Percentiles rank a stretch among this genome's conserved stretches.
Evolutionary conservation across 2,113 vertebrate genomes (phyloP).

Genomic region (Collichthys lucidus): DNA sequence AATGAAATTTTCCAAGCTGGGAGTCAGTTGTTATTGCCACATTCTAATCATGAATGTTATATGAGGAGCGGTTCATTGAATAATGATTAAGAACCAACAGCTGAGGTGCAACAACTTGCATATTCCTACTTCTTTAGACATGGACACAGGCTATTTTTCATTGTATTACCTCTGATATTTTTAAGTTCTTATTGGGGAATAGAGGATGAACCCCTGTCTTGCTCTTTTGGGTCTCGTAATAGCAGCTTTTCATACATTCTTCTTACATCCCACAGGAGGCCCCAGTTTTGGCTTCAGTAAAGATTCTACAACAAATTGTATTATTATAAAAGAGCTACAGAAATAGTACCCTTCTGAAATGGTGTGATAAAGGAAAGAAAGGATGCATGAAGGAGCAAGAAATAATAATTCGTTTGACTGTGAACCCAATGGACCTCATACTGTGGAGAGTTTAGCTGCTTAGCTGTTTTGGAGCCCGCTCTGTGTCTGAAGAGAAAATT

Average conservation of each 20-base stretch:
- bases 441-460: slow-evolving; percentile 43
- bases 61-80: slow-evolving; percentile 32
- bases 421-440: slow-evolving; percentile 39
- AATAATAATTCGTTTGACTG: slow-evolving; percentile 52
- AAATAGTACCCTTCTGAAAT: slow-evolving; percentile 59
- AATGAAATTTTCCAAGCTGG: slow-evolving; percentile 62
- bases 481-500: slow-evolving; percentile 50
- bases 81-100: slow-evolving; percentile 1
- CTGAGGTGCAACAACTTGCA: neutral
- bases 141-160: neutral
- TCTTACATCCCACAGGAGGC: slow-evolving; percentile 18
- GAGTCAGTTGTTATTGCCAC: slow-evolving; percentile 39
- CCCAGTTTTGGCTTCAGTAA: slow-evolving; percentile 32
- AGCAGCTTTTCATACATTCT: slow-evolving; percentile 37
- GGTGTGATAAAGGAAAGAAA: slow-evolving; percentile 44
- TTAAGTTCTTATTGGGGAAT: neutral
- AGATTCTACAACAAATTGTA: slow-evolving; percentile 67
- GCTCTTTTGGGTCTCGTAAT: neutral
- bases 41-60: slow-evolving; percentile 31
- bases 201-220: neutral
- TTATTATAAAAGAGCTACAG: slow-evolving; percentile 49
- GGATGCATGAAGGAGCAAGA: slow-evolving; percentile 47
- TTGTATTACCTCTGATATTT: slow-evolving; percentile 29
- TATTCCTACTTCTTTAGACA: neutral
- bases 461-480: slow-evolving; percentile 29